Evolutionary conservation across 2,113 vertebrate genomes (phyloP).

Genomic region (Cyanistes caeruleus): DNA sequence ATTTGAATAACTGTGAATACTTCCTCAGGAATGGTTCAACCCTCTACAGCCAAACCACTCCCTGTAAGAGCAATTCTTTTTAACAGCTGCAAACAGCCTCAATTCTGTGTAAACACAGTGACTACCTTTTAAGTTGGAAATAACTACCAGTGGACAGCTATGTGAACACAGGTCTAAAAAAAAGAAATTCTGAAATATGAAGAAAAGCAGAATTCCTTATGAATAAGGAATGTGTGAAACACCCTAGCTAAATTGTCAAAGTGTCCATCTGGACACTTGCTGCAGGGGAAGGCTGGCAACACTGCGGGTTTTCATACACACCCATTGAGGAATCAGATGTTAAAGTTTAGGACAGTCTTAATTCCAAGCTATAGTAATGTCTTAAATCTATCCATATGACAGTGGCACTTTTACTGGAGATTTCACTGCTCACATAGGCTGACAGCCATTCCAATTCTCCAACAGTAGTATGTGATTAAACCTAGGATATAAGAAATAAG

Average conservation of each 20-base stretch:
- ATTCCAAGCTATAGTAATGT: background rate
- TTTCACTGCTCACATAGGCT: background rate
- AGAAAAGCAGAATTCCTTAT: background rate
- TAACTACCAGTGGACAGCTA: background rate
- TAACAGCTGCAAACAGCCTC: background rate
- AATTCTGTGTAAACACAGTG: background rate
- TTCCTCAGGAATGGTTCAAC: background rate
- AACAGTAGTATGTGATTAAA: background rate
- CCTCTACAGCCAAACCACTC: background rate
- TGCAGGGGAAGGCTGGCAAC: background rate
- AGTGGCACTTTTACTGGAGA: background rate
- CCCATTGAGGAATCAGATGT: background rate
- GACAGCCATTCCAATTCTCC: background rate
- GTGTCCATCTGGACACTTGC: slow-evolving; percentile 20
- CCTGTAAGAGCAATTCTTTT: background rate
- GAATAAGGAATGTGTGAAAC: background rate
- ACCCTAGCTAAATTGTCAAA: slow-evolving; percentile 15
- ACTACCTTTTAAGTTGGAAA: background rate
- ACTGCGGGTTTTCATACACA: background rate
- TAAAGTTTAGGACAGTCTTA: background rate
- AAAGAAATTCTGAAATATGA: background rate
- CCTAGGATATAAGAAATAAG: background rate
- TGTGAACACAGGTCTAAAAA: background rate
- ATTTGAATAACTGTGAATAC: background rate
- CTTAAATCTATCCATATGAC: background rate